phyloP scores from a whole-genome alignment of 2,113 vertebrate genomes.

The Indri indri region DNA sequence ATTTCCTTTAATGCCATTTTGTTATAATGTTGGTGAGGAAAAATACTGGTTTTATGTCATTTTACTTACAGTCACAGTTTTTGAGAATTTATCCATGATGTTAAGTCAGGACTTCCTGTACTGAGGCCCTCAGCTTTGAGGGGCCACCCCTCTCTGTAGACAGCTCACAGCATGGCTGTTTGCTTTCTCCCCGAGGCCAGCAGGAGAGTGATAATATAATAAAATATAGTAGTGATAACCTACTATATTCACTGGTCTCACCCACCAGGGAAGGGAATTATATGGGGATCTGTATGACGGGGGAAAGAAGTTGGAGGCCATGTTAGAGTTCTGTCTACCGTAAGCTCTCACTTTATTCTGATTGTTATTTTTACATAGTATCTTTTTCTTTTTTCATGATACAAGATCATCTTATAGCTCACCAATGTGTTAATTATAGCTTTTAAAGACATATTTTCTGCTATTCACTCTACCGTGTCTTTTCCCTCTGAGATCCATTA shows the following conservation, averaged over 20 bases:
- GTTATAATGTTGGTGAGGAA: too few species aligned
- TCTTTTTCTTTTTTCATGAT: conserved; percentile 1
- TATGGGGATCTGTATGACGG: background rate
- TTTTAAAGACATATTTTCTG: background rate
- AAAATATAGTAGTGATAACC: background rate
- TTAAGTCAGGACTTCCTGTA: too few species aligned
- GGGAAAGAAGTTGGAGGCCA: background rate
- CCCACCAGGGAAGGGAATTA: background rate
- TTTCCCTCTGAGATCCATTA: background rate
- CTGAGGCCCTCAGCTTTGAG: background rate
- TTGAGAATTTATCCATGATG: too few species aligned
- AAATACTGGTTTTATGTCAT: too few species aligned
- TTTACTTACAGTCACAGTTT: too few species aligned
- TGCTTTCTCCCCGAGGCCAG: background rate
- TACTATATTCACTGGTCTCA: background rate
- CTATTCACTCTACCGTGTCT: background rate
- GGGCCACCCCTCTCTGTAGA: background rate
- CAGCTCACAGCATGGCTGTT: background rate
- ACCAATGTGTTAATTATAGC: background rate
- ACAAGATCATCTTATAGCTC: background rate
- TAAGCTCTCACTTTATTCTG: background rate
- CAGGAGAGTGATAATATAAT: too few species aligned
- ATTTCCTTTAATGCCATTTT: too few species aligned
- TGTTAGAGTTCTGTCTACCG: background rate
- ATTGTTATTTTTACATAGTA: background rate